Percentiles rank a stretch among this genome's conserved stretches.
Evolutionary conservation across 2,888 invertebrate species (phyloP).

Genomic region (Lamproptera curius): DNA sequence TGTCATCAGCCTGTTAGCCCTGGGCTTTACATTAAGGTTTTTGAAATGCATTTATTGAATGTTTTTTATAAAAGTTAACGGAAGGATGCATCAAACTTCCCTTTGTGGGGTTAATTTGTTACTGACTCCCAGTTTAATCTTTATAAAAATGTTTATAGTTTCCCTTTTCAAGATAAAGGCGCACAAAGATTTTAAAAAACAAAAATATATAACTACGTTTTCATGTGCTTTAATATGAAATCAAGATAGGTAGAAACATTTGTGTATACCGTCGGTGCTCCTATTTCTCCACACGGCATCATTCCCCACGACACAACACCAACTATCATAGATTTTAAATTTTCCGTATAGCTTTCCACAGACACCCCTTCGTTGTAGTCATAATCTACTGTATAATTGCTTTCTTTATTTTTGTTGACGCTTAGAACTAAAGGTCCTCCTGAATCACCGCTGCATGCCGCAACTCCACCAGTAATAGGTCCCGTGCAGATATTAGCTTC

Average conservation of each 20-base stretch:
- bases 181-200: no score
- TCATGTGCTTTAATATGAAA: constrained; percentile 51
- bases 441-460: constrained; percentile 78
- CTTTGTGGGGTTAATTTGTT: no score
- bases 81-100: no score
- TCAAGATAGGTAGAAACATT: constrained; percentile 67
- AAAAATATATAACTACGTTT: constrained; percentile 2
- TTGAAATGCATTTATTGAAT: no score
- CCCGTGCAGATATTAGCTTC: constrained; percentile 75
- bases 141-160: no score
- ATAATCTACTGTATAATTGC: constrained; percentile 27
- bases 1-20: no score
- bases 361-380: constrained; percentile 17
- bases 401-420: constrained; percentile 24
- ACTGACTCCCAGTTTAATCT: no score
- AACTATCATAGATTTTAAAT: constrained; percentile 46
- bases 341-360: constrained; percentile 23
- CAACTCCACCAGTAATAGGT: constrained; percentile 61
- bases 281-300: constrained; percentile 68
- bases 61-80: no score
- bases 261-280: constrained; percentile 75
- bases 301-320: constrained; percentile 79
- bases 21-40: no score
- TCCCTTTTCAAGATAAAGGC: no score
- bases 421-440: constrained; percentile 72